Evolutionary conservation across 2,888 invertebrate genomes (phyloP).

Genomic region (Epinotia nisella): DNA sequence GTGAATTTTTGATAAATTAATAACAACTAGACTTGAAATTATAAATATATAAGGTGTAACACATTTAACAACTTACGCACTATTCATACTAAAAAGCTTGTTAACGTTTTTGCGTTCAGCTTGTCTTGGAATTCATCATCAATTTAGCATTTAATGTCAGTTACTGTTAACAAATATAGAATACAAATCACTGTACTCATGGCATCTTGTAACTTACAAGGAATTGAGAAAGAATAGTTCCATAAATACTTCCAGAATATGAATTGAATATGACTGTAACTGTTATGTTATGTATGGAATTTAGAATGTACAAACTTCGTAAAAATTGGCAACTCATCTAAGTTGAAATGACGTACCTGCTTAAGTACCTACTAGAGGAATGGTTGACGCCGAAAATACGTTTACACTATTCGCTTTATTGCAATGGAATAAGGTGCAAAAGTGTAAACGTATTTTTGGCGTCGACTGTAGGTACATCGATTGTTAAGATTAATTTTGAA

Average conservation of each 20-base stretch:
- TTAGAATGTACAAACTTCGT: not conserved
- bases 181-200: not conserved
- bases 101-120: constrained; percentile 45
- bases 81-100: constrained; percentile 53
- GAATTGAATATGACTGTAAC: not conserved
- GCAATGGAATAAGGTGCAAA: too few relatives aligned
- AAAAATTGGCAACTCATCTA: not conserved
- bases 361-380: too few relatives aligned
- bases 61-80: constrained; percentile 58
- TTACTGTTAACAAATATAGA: not conserved
- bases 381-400: too few relatives aligned
- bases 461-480: too few relatives aligned
- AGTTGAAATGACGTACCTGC: not conserved
- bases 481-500: not conserved
- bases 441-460: too few relatives aligned
- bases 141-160: constrained; percentile 40
- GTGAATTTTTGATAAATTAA: constrained; percentile 84
- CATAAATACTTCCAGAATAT: not conserved
- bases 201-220: not conserved
- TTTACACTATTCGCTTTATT: too few relatives aligned
- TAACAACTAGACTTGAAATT: constrained; percentile 79
- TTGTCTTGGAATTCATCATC: constrained; percentile 39
- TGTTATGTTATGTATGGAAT: not conserved
- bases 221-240: constrained; percentile 16
- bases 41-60: constrained; percentile 72